phyloP scores from a whole-genome alignment of 2,888 invertebrate species.

The Boloria selene region DNA sequence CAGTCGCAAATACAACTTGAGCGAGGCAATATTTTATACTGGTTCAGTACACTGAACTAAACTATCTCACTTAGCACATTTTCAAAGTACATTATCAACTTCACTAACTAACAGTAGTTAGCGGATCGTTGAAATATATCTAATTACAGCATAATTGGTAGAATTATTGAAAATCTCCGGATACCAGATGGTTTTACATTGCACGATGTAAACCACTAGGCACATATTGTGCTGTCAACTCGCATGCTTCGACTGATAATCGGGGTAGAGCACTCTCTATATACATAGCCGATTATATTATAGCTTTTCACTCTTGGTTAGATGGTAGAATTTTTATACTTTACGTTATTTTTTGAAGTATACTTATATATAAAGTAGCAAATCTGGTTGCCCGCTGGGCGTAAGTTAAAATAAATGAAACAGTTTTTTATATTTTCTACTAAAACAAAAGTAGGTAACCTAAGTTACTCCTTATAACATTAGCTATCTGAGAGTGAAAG shows the following conservation, averaged over 20 bases:
- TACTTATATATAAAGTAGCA: no score
- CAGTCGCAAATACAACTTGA: no score
- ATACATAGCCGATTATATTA: no score
- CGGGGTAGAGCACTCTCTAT: neutral
- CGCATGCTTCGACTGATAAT: neutral
- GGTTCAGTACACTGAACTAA: neutral
- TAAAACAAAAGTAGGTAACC: no score
- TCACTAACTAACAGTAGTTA: constrained; percentile 1
- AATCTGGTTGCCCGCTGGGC: no score
- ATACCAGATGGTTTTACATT: neutral
- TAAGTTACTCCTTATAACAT: no score
- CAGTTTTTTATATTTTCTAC: no score
- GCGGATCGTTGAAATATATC: constrained; percentile 15
- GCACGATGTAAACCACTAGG: neutral
- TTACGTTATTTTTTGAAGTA: no score
- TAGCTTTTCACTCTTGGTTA: no score
- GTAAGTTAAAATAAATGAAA: no score
- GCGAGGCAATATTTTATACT: neutral
- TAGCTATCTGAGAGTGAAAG: no score
- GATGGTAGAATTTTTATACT: no score
- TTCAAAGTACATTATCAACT: neutral
- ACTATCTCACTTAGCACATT: constrained; percentile 3
- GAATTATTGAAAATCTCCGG: constrained; percentile 14
- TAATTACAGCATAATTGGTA: constrained; percentile 11
- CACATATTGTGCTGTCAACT: neutral